These are phyloP conservation scores for Polylopha cassiicola DNA, from an alignment of 2,888 invertebrate genomes.

Conservation along the genomic window DNA sequence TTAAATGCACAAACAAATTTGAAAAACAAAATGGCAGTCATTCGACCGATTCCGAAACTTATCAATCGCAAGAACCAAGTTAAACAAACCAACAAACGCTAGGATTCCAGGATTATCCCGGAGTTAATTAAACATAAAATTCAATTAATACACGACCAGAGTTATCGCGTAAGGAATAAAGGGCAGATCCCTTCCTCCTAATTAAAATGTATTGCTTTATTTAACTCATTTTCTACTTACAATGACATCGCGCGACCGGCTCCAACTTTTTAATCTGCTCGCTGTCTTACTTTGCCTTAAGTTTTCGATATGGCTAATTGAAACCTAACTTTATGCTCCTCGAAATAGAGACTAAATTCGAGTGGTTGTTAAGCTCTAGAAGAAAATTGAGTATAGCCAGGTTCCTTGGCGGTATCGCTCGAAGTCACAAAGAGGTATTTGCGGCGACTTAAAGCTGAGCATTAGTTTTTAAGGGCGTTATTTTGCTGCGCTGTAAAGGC, in stretches of 20 bases:
- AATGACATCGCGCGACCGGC: constrained; percentile 73
- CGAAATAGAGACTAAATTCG: constrained; percentile 30
- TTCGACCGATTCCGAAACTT: no score
- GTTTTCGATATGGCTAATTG: constrained; percentile 25
- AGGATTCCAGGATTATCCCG: constrained; percentile 61
- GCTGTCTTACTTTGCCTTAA: constrained; percentile 58
- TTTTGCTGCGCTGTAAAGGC: constrained; percentile 72
- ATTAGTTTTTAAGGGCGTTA: constrained; percentile 77
- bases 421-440: constrained; percentile 75
- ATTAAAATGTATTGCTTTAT: constrained; percentile 78
- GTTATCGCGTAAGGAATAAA: constrained; percentile 74
- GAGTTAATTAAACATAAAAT: constrained; percentile 77
- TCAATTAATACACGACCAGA: constrained; percentile 73
- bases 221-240: constrained; percentile 77
- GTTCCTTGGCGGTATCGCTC: constrained; percentile 52
- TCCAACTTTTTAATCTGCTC: constrained; percentile 75
- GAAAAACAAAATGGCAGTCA: no score
- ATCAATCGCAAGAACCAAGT: no score
- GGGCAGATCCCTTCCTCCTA: constrained; percentile 71
- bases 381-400: constrained; percentile 58
- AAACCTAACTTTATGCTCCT: constrained; percentile 26
- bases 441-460: constrained; percentile 72
- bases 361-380: constrained; percentile 22
- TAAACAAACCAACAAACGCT: constrained; percentile 10
- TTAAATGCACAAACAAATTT: no score